phyloP scores from a whole-genome alignment of 2,888 invertebrate species.

The Acleris sparsana region DNA sequence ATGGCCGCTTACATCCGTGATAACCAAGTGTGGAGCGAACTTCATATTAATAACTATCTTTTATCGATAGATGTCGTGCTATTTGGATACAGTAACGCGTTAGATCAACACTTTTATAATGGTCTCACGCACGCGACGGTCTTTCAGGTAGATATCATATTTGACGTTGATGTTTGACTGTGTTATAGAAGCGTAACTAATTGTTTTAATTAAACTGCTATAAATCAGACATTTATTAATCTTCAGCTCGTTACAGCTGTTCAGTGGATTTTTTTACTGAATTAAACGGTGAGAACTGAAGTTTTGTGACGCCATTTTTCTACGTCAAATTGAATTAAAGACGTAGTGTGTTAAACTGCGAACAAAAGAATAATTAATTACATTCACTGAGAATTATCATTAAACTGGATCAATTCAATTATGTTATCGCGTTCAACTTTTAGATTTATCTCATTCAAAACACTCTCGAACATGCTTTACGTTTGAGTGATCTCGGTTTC shows the following conservation, averaged over 20 bases:
- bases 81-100: conserved; percentile 25
- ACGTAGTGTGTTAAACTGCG: too few relatives aligned
- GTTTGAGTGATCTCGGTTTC: too few relatives aligned
- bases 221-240: conserved; percentile 66
- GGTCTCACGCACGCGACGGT: conserved; percentile 16
- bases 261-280: conserved; percentile 3
- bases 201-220: conserved; percentile 67
- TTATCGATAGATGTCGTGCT: conserved; percentile 18
- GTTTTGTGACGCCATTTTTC: neutral
- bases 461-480: too few relatives aligned
- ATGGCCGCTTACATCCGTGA: conserved; percentile 82
- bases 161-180: conserved; percentile 11
- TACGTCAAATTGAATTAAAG: neutral
- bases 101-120: conserved; percentile 16
- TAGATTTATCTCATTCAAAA: too few relatives aligned
- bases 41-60: conserved; percentile 39
- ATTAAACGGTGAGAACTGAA: conserved; percentile 6
- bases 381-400: too few relatives aligned
- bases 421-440: too few relatives aligned
- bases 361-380: too few relatives aligned
- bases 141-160: conserved; percentile 14
- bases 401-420: too few relatives aligned
- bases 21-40: conserved; percentile 67
- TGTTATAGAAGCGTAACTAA: conserved; percentile 65
- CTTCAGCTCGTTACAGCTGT: conserved; percentile 13